Evolutionary conservation across 2,888 invertebrate genomes (phyloP), one percentile per base, ranked within the genome.

Genomic region (Venustoraphidia nigricollis): DNA sequence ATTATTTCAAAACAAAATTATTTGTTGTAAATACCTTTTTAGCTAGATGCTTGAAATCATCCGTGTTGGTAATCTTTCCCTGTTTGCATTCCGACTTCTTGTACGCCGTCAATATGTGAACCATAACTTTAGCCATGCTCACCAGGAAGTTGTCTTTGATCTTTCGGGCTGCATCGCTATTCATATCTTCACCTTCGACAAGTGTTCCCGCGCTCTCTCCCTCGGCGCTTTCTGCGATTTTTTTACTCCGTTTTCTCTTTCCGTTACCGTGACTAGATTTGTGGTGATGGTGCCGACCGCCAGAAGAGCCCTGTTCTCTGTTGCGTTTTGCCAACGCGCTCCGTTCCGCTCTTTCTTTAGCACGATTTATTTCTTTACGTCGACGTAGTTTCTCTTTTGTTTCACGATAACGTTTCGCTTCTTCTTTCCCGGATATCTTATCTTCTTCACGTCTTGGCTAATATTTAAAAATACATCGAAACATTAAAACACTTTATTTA

Each of bases 1-100:
- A 14, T 27, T 44, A 9, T 34, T 2, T 10, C 11, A 48, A 50
- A 50, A 34, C 34, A 11, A 44, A 43, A 9, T 35, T 34, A 46
- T 36, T 1, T 45, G 13, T n/a, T 48, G 46, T n/a, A 55, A 60
- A 60, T 66, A 90, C 90, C 79, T 94, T 95, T 67, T 92, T 77
- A 4, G 94, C 93, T 48, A 95, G 73, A 69, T 93, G 91, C 64
- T 94, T 94, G 66, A 95, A 90, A 66, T 96, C 95, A 41, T 92
- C 89, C 0, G 87, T 91, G 60, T 79, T 84, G 3, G 82, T 82
- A 57, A 97, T 95, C 56, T 85, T 73, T 0, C 90, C 96, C 52
- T 80, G 72, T 56, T 79, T 79, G 59, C 94, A 96, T 54, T 84
- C 86, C 0, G 83, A 77, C 60, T 86, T 88, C 47, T 91, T 73